Evolutionary conservation across 1,140 invertebrate genomes (phyloP).

Genomic region (Ceratitis capitata): DNA sequence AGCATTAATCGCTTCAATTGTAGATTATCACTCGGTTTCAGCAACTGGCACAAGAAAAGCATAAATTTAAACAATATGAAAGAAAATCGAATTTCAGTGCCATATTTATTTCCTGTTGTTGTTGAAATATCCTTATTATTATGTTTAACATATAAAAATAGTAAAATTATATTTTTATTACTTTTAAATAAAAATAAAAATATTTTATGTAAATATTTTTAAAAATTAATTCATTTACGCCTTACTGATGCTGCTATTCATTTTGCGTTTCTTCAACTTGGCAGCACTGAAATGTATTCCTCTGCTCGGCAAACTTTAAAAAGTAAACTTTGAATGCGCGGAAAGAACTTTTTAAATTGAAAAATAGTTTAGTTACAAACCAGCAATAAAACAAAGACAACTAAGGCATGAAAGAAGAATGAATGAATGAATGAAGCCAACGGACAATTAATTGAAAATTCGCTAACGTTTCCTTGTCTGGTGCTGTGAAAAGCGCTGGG

Average conservation of each 20-base stretch:
- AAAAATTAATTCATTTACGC: neutral
- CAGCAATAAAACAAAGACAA: neutral
- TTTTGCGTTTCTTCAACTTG: neutral
- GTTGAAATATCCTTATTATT: no score
- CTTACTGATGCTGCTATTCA: no score
- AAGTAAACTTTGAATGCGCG: neutral
- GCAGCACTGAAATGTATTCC: no score
- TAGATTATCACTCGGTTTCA: no score
- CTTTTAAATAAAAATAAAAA: no score
- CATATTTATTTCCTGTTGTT: no score
- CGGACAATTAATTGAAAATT: conserved; percentile 24
- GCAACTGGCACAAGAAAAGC: no score
- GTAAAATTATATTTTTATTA: no score
- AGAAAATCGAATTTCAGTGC: no score
- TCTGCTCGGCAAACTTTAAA: neutral
- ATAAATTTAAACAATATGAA: no score
- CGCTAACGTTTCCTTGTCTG: neutral
- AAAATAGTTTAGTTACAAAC: conserved; percentile 8
- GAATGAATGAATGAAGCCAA: neutral
- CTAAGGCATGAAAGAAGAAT: neutral
- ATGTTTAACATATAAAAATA: no score
- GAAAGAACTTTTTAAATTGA: conserved; percentile 16
- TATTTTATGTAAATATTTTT: neutral
- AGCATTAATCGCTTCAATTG: no score
- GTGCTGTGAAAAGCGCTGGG: neutral